A percentile compares a stretch with the other conserved stretches of the same genome.
Evolutionary conservation across 2,888 invertebrate genomes (phyloP).

Genomic region (Apodemia duryi): DNA sequence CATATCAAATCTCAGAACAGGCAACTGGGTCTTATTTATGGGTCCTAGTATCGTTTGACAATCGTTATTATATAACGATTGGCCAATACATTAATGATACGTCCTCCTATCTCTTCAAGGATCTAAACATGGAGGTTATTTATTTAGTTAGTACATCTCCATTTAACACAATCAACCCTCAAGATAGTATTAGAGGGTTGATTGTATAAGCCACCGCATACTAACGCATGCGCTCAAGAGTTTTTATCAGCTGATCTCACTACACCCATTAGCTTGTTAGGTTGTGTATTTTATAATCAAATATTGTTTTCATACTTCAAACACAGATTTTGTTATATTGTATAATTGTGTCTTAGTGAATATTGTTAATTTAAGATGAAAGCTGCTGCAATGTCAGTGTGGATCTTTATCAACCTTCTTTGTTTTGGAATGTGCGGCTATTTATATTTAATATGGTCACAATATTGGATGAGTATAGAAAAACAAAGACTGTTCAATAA

Average conservation of each 20-base stretch:
- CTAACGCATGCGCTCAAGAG: slow-evolving; percentile 47
- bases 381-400: slow-evolving; percentile 83
- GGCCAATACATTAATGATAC: too few relatives aligned
- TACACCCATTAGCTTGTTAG: slow-evolving; percentile 40
- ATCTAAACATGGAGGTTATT: too few relatives aligned
- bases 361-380: slow-evolving; percentile 65
- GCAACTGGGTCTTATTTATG: too few relatives aligned
- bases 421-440: slow-evolving; percentile 87
- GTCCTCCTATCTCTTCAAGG: too few relatives aligned
- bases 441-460: slow-evolving; percentile 85
- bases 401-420: slow-evolving; percentile 85
- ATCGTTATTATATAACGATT: too few relatives aligned
- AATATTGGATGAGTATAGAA: slow-evolving; percentile 83
- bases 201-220: slow-evolving; percentile 5
- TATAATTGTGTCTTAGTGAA: not conserved
- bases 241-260: slow-evolving; percentile 50
- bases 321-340: slow-evolving; percentile 14
- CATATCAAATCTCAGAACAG: too few relatives aligned
- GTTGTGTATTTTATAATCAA: slow-evolving; percentile 14
- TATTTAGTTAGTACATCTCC: too few relatives aligned
- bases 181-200: not conserved
- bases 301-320: slow-evolving; percentile 20
- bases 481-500: slow-evolving; percentile 71
- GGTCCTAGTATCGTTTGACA: too few relatives aligned
- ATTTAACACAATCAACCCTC: too few relatives aligned